Conservation (phyloP, 2,113 vertebrate genomes). For the Cichladusa arquata region DNA sequence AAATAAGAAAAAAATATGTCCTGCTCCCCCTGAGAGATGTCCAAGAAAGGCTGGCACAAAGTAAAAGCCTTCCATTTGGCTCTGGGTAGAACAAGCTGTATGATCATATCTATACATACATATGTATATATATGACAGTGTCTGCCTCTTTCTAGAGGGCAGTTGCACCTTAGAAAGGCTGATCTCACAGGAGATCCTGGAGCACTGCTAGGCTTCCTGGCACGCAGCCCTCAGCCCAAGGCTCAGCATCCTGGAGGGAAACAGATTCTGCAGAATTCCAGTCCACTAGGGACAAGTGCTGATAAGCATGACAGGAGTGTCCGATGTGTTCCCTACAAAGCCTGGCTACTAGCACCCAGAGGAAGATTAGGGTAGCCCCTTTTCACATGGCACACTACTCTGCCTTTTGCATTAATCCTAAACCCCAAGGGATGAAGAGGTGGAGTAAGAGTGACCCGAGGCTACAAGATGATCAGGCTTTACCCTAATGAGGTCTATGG, state of each 20-base stretch:
- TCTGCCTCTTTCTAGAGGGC: slow-evolving; percentile 17
- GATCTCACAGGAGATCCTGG: background rate
- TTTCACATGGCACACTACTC: background rate
- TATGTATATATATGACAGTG: background rate
- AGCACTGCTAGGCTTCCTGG: background rate
- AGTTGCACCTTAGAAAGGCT: slow-evolving; percentile 35
- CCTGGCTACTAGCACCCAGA: background rate
- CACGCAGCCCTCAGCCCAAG: background rate
- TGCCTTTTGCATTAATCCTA: slow-evolving; percentile 4
- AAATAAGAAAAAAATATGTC: background rate
- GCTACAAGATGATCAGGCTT: background rate
- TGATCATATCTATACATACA: background rate
- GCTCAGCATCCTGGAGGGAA: slow-evolving; percentile 5
- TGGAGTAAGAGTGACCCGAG: background rate
- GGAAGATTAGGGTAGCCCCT: background rate
- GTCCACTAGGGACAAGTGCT: background rate
- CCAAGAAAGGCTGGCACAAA: slow-evolving; percentile 31
- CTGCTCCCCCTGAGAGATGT: slow-evolving; percentile 47
- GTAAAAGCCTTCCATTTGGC: slow-evolving; percentile 11
- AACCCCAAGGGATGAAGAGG: background rate
- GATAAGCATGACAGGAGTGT: background rate
- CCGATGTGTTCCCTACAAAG: background rate
- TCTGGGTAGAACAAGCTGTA: slow-evolving; percentile 35
- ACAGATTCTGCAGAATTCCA: background rate
- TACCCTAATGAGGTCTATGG: background rate